Evolutionary conservation across 2,797 vertebrate species (phyloP).

Genomic region (Eulemur coronatus): DNA sequence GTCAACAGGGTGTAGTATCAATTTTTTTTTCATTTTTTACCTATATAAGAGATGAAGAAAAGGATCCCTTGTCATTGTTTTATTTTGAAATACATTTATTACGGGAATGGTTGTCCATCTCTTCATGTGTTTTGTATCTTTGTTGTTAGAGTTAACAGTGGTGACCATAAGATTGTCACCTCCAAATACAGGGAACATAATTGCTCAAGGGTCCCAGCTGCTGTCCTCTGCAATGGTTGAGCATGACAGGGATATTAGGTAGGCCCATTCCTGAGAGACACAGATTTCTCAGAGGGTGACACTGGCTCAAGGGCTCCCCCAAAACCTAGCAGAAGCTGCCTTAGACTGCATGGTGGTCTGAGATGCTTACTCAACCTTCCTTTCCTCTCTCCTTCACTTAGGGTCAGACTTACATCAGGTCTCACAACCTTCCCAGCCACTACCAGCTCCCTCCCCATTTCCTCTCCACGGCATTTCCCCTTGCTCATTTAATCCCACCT

Average conservation of each 20-base stretch:
- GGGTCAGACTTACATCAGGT: neutral
- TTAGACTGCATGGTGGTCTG: neutral
- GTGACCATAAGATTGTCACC: neutral
- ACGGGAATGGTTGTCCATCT: neutral
- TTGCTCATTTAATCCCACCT: neutral
- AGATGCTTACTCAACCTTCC: neutral
- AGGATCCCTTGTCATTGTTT: neutral
- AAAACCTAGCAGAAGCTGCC: neutral
- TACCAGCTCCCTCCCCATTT: neutral
- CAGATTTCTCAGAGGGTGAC: rapidly evolving
- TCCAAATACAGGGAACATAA: neutral
- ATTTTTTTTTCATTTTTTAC: neutral
- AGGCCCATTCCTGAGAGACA: neutral
- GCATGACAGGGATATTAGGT: neutral
- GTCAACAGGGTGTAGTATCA: neutral
- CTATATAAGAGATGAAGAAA: neutral
- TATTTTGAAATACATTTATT: neutral
- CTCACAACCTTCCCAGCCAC: neutral
- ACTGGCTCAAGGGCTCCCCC: neutral
- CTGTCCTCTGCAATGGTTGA: neutral
- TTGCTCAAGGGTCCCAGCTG: neutral
- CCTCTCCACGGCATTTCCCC: neutral
- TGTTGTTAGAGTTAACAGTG: neutral
- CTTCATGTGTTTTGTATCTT: neutral
- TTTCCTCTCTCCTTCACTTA: neutral